A percentile compares a stretch with the other conserved stretches of the same genome.
Evolutionary conservation across 2,113 vertebrate genomes (phyloP).

Genomic region (Ibidorhyncha struthersii): DNA sequence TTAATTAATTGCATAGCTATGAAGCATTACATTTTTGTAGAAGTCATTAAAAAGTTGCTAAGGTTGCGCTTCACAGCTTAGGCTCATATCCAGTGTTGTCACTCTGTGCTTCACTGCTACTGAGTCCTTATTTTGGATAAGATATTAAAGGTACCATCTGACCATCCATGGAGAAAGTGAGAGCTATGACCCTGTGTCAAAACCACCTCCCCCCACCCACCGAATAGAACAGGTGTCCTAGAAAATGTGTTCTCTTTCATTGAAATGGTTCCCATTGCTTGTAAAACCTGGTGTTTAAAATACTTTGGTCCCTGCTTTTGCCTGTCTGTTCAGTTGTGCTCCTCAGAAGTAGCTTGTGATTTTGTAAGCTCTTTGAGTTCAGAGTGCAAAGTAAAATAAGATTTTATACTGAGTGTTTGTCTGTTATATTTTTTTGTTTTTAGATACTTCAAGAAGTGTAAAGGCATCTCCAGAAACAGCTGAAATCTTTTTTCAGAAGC

Average conservation of each 20-base stretch:
- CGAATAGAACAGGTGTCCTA: background rate
- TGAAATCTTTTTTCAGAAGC: slow-evolving; percentile 88
- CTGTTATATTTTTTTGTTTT: background rate
- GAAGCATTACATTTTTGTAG: background rate
- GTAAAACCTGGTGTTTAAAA: background rate
- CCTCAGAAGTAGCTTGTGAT: background rate
- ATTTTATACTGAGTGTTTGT: background rate
- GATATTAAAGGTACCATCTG: background rate
- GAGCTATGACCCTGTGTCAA: background rate
- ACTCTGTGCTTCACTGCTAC: background rate
- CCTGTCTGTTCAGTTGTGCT: background rate
- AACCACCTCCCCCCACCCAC: fast-evolving
- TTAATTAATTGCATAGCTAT: background rate
- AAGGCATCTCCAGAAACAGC: slow-evolving; percentile 85
- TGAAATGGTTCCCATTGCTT: background rate
- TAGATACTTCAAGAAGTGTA: slow-evolving; percentile 89
- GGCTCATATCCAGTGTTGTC: background rate
- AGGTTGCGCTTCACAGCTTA: fast-evolving
- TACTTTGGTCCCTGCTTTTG: background rate
- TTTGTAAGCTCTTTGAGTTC: background rate
- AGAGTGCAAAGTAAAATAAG: background rate
- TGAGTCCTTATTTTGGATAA: background rate
- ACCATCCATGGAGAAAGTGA: background rate
- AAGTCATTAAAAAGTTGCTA: background rate
- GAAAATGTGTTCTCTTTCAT: background rate